Conservation (phyloP, 2,797 vertebrate species). For the Adrianichthys oophorus region DNA sequence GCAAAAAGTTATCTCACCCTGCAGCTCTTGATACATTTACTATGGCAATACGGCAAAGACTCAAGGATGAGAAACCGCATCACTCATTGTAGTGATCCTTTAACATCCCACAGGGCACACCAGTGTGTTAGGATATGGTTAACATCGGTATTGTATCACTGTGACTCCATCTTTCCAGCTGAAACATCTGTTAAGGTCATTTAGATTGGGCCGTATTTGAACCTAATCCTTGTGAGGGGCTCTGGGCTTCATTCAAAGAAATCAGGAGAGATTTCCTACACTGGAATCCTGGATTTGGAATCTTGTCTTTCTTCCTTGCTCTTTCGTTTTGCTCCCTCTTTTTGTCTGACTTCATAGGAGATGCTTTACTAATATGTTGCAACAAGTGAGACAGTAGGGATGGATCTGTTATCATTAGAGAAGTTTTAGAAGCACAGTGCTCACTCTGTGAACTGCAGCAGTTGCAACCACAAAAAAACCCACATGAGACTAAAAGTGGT, state of each 20-base stretch:
- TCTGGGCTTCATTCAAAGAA: slow-evolving; percentile 46
- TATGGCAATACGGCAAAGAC: slow-evolving; percentile 24
- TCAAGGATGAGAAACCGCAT: slow-evolving; percentile 39
- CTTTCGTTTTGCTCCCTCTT: slow-evolving; percentile 4
- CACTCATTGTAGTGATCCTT: slow-evolving; percentile 27
- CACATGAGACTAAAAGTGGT: slow-evolving; percentile 71
- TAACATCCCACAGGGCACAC: slow-evolving; percentile 27
- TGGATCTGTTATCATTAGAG: slow-evolving; percentile 56
- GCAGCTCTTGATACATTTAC: slow-evolving; percentile 17
- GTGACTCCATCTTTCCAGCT: slow-evolving; percentile 51
- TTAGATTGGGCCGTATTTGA: slow-evolving; percentile 35
- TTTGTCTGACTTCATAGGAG: slow-evolving; percentile 14
- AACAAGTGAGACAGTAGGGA: slow-evolving; percentile 42
- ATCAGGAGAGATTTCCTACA: slow-evolving; percentile 53
- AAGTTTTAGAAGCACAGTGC: slow-evolving; percentile 51
- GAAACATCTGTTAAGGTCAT: slow-evolving; percentile 66
- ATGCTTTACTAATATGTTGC: slow-evolving; percentile 52
- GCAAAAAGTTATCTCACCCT: slow-evolving; percentile 9
- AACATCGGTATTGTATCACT: slow-evolving; percentile 39
- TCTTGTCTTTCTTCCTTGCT: slow-evolving; percentile 27
- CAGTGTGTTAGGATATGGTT: slow-evolving; percentile 46
- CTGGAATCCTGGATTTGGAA: slow-evolving; percentile 36
- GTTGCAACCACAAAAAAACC: slow-evolving; percentile 68
- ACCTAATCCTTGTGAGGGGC: slow-evolving; percentile 31
- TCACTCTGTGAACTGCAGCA: slow-evolving; percentile 70